These are phyloP conservation scores for Nudaria mundana DNA, from an alignment of 2,888 invertebrate genomes.

Conservation along the genomic window DNA sequence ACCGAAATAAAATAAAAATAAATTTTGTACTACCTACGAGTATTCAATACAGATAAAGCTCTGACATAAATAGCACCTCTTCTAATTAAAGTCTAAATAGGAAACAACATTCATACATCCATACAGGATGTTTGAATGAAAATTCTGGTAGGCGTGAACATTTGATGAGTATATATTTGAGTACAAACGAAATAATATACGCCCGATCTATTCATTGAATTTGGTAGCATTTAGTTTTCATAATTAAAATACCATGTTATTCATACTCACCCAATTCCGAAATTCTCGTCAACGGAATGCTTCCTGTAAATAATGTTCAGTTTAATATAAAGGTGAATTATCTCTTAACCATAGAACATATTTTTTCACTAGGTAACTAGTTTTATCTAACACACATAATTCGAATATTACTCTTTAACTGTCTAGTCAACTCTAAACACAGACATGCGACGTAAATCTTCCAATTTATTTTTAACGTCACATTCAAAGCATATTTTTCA, in stretches of 20 bases:
- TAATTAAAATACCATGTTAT: neutral
- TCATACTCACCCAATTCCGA: constrained; percentile 75
- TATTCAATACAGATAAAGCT: no score
- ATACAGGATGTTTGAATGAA: no score
- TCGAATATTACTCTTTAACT: constrained; percentile 4
- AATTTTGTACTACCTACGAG: no score
- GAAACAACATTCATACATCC: no score
- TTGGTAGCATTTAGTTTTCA: neutral
- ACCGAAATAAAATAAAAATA: no score
- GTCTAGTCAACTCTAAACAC: constrained; percentile 23
- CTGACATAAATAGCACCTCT: no score
- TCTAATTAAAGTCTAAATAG: no score
- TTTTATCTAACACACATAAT: constrained; percentile 20
- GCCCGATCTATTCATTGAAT: no score
- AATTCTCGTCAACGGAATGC: constrained; percentile 81
- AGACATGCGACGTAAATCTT: constrained; percentile 30
- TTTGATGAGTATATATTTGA: no score
- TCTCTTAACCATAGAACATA: constrained; percentile 5
- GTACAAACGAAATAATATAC: no score
- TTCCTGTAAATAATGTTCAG: constrained; percentile 57
- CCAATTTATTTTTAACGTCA: constrained; percentile 8
- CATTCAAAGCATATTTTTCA: constrained; percentile 25
- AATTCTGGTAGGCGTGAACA: no score
- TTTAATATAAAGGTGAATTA: constrained; percentile 6
- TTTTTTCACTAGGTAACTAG: constrained; percentile 11